Base-by-base conservation (phyloP, 2,888 invertebrate species). In the Tinea semifulvella region DNA sequence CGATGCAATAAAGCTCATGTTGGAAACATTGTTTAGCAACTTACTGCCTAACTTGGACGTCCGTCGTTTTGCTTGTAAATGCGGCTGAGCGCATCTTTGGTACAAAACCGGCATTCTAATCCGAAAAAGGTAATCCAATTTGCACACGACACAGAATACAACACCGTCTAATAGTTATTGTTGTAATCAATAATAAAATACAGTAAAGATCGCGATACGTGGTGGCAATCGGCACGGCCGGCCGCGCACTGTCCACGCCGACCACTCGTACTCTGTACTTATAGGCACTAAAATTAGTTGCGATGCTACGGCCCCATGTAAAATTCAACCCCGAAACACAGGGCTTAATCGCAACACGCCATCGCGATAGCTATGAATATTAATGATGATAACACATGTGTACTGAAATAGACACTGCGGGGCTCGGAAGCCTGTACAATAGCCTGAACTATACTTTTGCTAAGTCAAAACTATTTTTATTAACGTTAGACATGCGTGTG, bases 231-330 rank as follows among this genome's bases (percentile, higher is more conserved):
- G 35, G 68, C 68, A 65, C 75, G 69, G 70, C 70, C 70, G 72
- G 63, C 63, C 70, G 74, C 65, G 63, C 64, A 79, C 77, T 77
- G 77, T 64, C 74, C 75, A 68, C 64, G 31, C 3, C 31, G 31
- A 2, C 31, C 31, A 7, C 2, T 13, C 13, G 2, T 13, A 4
- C n/a, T 14, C 31, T 31, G 31, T 31, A 31, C 31, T 4, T 3
- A 31, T 4, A 13, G 14, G 13, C n/a, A 11, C 31, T 6, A n/a
- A n/a, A n/a, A 31, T 31, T 13, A 31, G n/a, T 31, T 31, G 62
- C 63, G 53, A 58, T 55, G 53, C 56, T 52, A 60, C 72, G 69
- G 65, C 68, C 71, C 72, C 63, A 64, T 71, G 63, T 56, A 58
- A 63, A 61, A 67, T 69, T 14, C 17, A 68, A 69, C 73, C 74